Conservation (phyloP, 2,888 invertebrate genomes). For the Steromphala cineraria region DNA sequence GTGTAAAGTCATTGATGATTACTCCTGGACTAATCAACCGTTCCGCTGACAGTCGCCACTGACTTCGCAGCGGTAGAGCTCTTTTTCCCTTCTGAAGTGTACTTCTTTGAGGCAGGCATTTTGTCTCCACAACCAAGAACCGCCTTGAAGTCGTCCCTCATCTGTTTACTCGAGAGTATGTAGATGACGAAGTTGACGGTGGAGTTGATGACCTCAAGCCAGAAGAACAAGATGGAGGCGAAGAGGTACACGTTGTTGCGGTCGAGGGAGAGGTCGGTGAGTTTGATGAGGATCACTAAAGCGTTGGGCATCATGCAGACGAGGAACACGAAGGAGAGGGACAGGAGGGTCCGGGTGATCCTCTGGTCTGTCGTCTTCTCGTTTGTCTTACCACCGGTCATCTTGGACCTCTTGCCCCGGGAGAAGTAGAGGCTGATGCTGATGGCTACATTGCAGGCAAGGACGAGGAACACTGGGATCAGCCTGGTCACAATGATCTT, state of each 20-base stretch:
- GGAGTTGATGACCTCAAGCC: not conserved
- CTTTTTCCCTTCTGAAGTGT: too few species aligned
- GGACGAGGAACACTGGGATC: not conserved
- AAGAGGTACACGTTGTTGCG: not conserved
- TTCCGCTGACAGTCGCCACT: too few species aligned
- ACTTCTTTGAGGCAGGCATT: too few species aligned
- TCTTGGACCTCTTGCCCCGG: not conserved
- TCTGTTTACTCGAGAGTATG: not conserved
- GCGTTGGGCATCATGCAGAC: not conserved
- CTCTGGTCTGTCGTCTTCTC: not conserved
- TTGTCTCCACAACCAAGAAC: too few species aligned
- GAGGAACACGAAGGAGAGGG: not conserved
- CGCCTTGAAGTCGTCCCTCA: not conserved
- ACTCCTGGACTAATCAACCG: too few species aligned
- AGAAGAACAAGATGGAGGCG: not conserved
- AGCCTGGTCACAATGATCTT: not conserved
- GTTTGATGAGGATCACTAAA: not conserved
- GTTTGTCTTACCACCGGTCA: not conserved
- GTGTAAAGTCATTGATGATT: too few species aligned
- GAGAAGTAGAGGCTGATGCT: not conserved
- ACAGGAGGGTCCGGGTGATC: not conserved
- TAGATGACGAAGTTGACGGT: not conserved
- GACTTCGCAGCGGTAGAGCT: too few species aligned
- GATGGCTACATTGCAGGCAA: not conserved
- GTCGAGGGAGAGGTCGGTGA: not conserved